These are phyloP conservation scores for Scaptomyza caliginosa DNA, from an alignment of 2,888 invertebrate genomes.

Conservation along the genomic window DNA sequence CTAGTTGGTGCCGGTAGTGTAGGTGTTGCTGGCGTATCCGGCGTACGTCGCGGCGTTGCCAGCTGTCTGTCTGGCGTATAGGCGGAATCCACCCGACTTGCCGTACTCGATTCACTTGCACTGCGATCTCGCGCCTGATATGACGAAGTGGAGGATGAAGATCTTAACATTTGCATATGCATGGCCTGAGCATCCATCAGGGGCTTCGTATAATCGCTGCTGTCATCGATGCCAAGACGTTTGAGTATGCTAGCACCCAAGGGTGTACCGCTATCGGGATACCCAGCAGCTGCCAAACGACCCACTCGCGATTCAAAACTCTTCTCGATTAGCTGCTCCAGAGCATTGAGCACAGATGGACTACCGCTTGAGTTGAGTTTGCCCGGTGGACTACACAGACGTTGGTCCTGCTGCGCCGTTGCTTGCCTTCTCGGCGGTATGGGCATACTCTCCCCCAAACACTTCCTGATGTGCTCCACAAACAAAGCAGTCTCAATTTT, in stretches of 20 bases:
- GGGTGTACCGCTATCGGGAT: conserved; percentile 86
- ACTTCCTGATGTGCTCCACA: conserved; percentile 96
- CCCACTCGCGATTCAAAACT: conserved; percentile 96
- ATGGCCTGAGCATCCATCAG: conserved; percentile 94
- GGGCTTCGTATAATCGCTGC: conserved; percentile 96
- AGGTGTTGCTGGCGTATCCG: conserved; percentile 44
- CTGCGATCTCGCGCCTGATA: conserved; percentile 92
- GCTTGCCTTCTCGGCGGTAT: conserved; percentile 83
- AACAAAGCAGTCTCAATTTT: conserved; percentile 96
- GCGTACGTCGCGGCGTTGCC: conserved; percentile 61
- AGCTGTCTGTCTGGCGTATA: conserved; percentile 90
- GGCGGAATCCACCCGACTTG: conserved; percentile 90
- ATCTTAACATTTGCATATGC: conserved; percentile 93
- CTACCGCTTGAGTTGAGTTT: conserved; percentile 85
- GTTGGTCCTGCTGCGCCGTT: conserved; percentile 84
- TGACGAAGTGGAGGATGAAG: conserved; percentile 82
- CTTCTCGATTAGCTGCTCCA: conserved; percentile 98
- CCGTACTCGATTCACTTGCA: conserved; percentile 94
- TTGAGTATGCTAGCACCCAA: conserved; percentile 96
- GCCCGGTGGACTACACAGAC: conserved; percentile 85
- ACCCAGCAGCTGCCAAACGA: conserved; percentile 83
- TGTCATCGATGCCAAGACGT: conserved; percentile 96
- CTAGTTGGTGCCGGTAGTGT: conserved; percentile 41
- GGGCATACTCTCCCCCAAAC: conserved; percentile 89
- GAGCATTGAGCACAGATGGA: conserved; percentile 96